Evolutionary conservation across 1,140 invertebrate genomes (phyloP).

Genomic region (Panagrolaimus sp.): DNA sequence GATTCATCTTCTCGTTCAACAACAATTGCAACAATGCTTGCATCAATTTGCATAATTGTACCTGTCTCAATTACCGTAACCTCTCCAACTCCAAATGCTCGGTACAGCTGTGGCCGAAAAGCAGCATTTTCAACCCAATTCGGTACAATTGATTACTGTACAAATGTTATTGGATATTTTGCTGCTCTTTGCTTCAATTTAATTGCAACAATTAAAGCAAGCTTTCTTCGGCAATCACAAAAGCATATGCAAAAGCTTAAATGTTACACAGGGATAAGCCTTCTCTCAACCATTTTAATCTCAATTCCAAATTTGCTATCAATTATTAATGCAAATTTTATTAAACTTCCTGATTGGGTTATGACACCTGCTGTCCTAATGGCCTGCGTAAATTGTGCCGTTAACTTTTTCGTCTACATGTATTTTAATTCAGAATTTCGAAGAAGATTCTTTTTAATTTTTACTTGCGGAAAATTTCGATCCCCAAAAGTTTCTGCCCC

Average conservation of each 20-base stretch:
- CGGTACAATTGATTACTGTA: not conserved
- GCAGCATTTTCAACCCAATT: not conserved
- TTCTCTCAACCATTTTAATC: not conserved
- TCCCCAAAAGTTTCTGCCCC: no score
- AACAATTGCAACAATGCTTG: not conserved
- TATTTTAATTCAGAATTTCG: not conserved
- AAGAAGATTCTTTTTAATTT: not conserved
- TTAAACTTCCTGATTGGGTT: not conserved
- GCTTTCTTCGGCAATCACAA: not conserved
- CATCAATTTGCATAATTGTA: not conserved
- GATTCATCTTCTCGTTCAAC: not conserved
- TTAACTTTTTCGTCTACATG: not conserved
- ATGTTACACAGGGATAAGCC: not conserved
- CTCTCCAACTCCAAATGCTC: not conserved
- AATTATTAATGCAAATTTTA: not conserved
- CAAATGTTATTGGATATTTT: not conserved
- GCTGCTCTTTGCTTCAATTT: not conserved
- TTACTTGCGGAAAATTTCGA: not conserved
- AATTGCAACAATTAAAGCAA: not conserved
- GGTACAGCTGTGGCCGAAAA: not conserved
- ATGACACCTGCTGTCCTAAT: not conserved
- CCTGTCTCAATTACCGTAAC: not conserved
- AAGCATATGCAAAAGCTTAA: not conserved
- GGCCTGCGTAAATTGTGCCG: not conserved
- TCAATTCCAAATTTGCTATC: constrained; percentile 13